Evolutionary conservation across 1,140 invertebrate genomes (phyloP).

Genomic region (Drosophila seguyi): DNA sequence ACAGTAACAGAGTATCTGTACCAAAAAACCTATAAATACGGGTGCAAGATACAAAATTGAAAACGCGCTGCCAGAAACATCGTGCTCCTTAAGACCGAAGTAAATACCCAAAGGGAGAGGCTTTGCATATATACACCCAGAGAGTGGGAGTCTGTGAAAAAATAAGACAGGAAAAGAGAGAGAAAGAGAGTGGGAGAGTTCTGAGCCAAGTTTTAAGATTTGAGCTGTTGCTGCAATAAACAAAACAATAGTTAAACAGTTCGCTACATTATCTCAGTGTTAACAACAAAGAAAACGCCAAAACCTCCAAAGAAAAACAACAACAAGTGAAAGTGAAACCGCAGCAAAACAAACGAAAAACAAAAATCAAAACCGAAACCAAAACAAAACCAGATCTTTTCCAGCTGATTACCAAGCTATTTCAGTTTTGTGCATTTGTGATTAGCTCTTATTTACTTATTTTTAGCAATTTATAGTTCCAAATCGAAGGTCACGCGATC

Average conservation of each 20-base stretch:
- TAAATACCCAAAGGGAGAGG: conserved; percentile 18
- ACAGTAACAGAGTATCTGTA: too few species aligned
- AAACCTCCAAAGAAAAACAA: conserved; percentile 14
- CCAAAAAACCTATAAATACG: too few species aligned
- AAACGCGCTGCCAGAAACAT: conserved; percentile 65
- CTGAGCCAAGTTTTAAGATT: conserved; percentile 24
- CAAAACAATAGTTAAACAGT: conserved; percentile 11
- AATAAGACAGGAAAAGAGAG: conserved; percentile 5
- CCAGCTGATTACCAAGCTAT: conserved; percentile 34
- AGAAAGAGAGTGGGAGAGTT: conserved; percentile 17
- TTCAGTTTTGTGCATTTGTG: conserved; percentile 26
- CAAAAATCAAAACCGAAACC: conserved; percentile 4
- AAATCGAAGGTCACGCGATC: conserved; percentile 51
- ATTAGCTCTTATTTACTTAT: conserved; percentile 22
- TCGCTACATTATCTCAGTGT: conserved; percentile 4
- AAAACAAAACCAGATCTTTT: conserved; percentile 46
- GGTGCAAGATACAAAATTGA: too few species aligned
- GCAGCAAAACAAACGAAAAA: conserved; percentile 21
- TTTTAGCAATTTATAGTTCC: conserved; percentile 51
- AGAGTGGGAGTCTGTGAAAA: conserved; percentile 23
- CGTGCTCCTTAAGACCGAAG: conserved; percentile 53
- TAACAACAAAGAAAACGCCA: background rate
- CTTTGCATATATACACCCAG: conserved; percentile 24
- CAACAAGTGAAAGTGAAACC: conserved; percentile 62
- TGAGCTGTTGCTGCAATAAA: conserved; percentile 13